These are phyloP conservation scores for Atlantisia rogersi DNA, from an alignment of 2,113 vertebrate species.

Conservation along the genomic window DNA sequence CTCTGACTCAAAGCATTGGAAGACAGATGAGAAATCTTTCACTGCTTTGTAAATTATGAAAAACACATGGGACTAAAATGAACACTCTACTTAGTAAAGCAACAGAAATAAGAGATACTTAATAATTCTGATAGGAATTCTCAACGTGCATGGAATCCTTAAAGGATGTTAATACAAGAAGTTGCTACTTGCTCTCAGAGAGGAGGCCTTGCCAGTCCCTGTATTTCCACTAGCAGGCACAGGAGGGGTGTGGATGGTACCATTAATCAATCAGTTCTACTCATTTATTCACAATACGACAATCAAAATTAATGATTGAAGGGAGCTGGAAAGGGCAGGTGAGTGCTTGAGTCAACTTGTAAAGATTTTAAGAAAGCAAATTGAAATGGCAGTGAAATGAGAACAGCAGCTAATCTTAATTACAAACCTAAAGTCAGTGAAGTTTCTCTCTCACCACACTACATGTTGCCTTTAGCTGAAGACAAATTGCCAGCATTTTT, in stretches of 20 bases:
- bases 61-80: not conserved
- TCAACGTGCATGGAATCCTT: not conserved
- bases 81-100: slow-evolving; percentile 19
- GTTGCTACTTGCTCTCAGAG: not conserved
- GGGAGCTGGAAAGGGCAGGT: slow-evolving; percentile 29
- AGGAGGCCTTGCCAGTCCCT: not conserved
- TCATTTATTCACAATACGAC: not conserved
- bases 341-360: slow-evolving; percentile 32
- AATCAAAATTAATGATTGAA: slow-evolving; percentile 54
- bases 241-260: not conserved
- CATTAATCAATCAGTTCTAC: slow-evolving; percentile 21
- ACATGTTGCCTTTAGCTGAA: slow-evolving; percentile 50
- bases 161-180: not conserved
- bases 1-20: slow-evolving; percentile 8
- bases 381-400: not conserved
- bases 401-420: slow-evolving; percentile 50
- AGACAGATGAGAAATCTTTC: slow-evolving; percentile 28
- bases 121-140: slow-evolving; percentile 44
- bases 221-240: not conserved
- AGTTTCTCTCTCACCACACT: not conserved
- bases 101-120: slow-evolving; percentile 29
- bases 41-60: slow-evolving; percentile 37
- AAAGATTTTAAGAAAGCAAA: slow-evolving; percentile 49
- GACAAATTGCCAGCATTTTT: slow-evolving; percentile 60
- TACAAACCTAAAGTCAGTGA: slow-evolving; percentile 32